Base-by-base conservation (phyloP, 2,888 invertebrate species). In the Cheilosia grossa region DNA sequence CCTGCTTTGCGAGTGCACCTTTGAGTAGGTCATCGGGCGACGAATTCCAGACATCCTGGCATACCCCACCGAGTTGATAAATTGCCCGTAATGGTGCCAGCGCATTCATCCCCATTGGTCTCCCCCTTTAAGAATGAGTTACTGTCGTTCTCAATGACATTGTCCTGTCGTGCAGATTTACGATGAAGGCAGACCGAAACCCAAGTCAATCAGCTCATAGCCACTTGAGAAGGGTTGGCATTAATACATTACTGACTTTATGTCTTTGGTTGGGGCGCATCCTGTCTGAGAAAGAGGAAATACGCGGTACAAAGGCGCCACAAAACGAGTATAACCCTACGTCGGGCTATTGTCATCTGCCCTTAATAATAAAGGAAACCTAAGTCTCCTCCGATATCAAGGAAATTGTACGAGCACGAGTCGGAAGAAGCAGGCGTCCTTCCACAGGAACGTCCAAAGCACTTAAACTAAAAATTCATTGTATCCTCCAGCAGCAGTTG, bases 161-260 rank as follows among this genome's bases (percentile, higher is more conserved):
- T 44, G 24, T 69, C 44, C 30, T 47, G 56, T 27, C 44, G 44
- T 40, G 17, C 61, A 44, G 61, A 30, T 33, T 49, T 64, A 49
- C 49, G 49, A 49, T 19, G 37, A 37, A 5, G 24, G 42, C 30
- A 47, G 13, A 49, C 63, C 21, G 9, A 56, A 56, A 56, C 37
- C 27, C 59, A 37, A 47, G 59, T 80, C 73, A 59, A 49, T 59
- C 51, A 37, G 53, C 58, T 63, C 33, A 19, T 44, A 44, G 47
- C 40, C 9, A 17, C 44, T 56, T 13, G 37, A 40, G 49, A 42
- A 44, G 24, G 24, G 40, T 17, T 13, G n/a, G 49, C 59, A 67
- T 66, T 40, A 47, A 59, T 33, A 47, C 51, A 53, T 59, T 59
- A 10, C 15, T n/a, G 21, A 17, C 5, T 21, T 33, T 17, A 3